phyloP scores from a whole-genome alignment of 2,113 vertebrate species.

The Rhipidura dahli region DNA sequence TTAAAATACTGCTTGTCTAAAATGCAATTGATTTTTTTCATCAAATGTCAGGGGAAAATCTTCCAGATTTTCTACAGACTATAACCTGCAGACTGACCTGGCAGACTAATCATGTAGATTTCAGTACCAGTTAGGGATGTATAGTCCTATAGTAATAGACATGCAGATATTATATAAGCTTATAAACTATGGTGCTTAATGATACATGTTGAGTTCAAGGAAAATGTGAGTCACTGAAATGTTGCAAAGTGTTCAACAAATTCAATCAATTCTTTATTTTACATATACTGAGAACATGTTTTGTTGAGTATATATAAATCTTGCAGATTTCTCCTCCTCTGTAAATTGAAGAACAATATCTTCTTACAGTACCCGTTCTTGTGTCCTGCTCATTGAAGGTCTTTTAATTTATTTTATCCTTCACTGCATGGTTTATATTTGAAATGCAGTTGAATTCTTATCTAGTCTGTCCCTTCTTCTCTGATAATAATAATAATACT shows the following conservation, averaged over 20 bases:
- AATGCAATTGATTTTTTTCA: neutral
- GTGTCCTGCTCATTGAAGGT: conserved; percentile 9
- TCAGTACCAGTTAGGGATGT: neutral
- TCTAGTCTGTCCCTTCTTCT: neutral
- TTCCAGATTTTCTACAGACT: neutral
- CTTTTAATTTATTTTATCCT: conserved; percentile 45
- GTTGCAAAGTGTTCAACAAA: neutral
- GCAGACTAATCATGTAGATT: neutral
- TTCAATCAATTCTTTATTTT: conserved; percentile 24
- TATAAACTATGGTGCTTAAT: neutral
- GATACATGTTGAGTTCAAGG: neutral
- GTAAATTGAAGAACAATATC: neutral
- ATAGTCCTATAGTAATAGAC: neutral
- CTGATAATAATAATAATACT: neutral
- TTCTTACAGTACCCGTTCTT: neutral
- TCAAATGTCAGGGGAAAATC: neutral
- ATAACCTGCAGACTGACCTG: neutral
- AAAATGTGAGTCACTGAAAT: neutral
- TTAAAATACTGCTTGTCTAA: neutral
- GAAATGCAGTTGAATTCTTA: neutral
- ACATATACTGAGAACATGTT: neutral
- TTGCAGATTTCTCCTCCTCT: neutral
- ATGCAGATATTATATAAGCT: neutral
- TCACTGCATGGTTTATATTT: neutral
- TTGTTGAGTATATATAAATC: neutral